These are phyloP conservation scores for Magallana gigas DNA, from an alignment of 1,140 invertebrate genomes.

Conservation along the genomic window DNA sequence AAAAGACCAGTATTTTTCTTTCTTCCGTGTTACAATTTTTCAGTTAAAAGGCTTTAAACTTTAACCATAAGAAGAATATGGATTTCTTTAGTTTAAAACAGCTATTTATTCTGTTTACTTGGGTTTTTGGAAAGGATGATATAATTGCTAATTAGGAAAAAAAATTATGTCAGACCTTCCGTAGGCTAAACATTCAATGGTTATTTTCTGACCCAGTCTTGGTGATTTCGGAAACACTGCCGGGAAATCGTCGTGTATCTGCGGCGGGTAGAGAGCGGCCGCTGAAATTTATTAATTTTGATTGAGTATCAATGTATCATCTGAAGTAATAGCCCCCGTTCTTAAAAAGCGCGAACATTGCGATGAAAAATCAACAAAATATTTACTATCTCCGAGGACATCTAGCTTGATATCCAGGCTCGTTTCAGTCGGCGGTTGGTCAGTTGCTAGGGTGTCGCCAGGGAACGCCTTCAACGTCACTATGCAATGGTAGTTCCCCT, in stretches of 20 bases:
- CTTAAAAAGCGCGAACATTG: neutral
- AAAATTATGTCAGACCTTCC: constrained; percentile 85
- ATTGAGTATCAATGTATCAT: too few relatives aligned
- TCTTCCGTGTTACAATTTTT: too few relatives aligned
- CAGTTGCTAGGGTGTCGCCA: constrained; percentile 51
- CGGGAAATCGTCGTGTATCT: constrained; percentile 93
- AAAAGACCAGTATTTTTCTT: too few relatives aligned
- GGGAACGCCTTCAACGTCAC: constrained; percentile 58
- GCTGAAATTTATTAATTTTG: constrained; percentile 45
- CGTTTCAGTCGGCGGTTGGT: constrained; percentile 59
- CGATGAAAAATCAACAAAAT: neutral
- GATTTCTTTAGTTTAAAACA: too few relatives aligned
- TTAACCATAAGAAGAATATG: too few relatives aligned
- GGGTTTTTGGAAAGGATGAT: too few relatives aligned
- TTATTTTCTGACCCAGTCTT: constrained; percentile 91
- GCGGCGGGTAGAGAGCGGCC: constrained; percentile 62
- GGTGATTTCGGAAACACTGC: constrained; percentile 95
- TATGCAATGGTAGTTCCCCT: constrained; percentile 65
- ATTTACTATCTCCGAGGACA: constrained; percentile 66
- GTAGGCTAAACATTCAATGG: constrained; percentile 96
- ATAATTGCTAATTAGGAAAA: neutral
- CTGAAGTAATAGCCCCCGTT: neutral
- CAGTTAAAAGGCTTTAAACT: too few relatives aligned
- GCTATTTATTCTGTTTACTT: too few relatives aligned
- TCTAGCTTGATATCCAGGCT: constrained; percentile 64